Evolutionary conservation across 2,888 invertebrate genomes (phyloP), one percentile per base, ranked within the genome.

Genomic region (Harpalus rubripes): DNA sequence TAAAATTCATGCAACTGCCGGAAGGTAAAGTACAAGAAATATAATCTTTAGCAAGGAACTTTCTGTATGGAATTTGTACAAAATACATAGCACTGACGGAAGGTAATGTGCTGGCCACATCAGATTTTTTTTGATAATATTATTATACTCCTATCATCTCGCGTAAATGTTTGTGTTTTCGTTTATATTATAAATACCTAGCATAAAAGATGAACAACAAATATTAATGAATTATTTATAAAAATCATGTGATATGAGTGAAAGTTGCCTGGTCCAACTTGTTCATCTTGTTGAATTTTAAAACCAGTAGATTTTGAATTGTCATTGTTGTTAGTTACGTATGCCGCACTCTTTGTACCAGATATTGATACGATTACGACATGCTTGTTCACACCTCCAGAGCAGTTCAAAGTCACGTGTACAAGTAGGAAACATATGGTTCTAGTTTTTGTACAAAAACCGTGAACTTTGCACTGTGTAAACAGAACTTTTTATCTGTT

Each of bases 381-480:
- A 32, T 32, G 32, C 32, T 18, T 12, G 26, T 65, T 7, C 39
- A 68, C 39, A 68, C 41, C 39, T 68, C 32, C 7, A 68, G 26
- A 32, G 15, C 63, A n/a, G 68, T 32, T 68, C 39, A 32, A 68
- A 68, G 68, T 68, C 68, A 68, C 68, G 68, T 68, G 68, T 68
- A 26, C 1, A 68, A 68, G 5, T 68, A 68, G 68, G 68, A 68
- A 68, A 68, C 68, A 39, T 39, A 32, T n/a, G 16, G 22, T 5
- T 22, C n/a, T 26, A 26, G 7, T 72, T 41, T 44, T 72, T 72
- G 44, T 41, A 44, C 16, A 41, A 22, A 72, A 18, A 18, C n/a
- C 41, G 22, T 56, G 52, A 74, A 74, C 56, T 52, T 52, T 74
- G 74, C 7, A 32, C 32, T n/a, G 18, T 72, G 26, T 72, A 16